phyloP scores from a whole-genome alignment of 2,797 vertebrate species.

The Oceanodroma leucorhoa region DNA sequence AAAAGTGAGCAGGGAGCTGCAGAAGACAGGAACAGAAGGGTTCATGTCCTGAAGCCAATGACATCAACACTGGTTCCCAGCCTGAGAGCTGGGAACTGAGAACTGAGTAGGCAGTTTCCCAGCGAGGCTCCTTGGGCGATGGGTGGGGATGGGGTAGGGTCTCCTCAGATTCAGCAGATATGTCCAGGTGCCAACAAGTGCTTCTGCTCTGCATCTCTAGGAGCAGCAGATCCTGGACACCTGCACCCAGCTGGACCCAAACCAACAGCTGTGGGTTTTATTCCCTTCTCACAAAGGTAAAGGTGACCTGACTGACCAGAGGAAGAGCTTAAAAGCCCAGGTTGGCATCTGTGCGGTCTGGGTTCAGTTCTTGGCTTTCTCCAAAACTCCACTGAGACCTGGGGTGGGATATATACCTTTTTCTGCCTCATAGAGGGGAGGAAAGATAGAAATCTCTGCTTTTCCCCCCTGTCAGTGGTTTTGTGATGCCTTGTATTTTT shows the following conservation, averaged over 20 bases:
- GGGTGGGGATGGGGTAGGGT: accelerated
- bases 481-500: neutral
- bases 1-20: neutral
- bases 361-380: neutral
- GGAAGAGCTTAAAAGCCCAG: neutral
- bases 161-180: neutral
- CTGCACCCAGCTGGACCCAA: neutral
- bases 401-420: neutral
- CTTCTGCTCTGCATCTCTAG: neutral
- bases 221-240: neutral
- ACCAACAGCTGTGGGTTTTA: neutral
- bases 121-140: neutral
- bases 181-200: neutral
- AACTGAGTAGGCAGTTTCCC: neutral
- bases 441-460: neutral
- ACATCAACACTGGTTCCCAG: neutral
- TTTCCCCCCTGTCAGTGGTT: neutral
- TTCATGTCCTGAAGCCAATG: neutral
- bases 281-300: neutral
- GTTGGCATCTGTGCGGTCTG: neutral
- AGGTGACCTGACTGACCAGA: neutral
- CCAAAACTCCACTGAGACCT: neutral
- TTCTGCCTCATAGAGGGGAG: neutral
- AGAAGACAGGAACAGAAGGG: neutral
- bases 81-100: neutral